These are phyloP conservation scores for Aricia artaxerxes DNA, from an alignment of 2,888 invertebrate species.

Conservation along the genomic window DNA sequence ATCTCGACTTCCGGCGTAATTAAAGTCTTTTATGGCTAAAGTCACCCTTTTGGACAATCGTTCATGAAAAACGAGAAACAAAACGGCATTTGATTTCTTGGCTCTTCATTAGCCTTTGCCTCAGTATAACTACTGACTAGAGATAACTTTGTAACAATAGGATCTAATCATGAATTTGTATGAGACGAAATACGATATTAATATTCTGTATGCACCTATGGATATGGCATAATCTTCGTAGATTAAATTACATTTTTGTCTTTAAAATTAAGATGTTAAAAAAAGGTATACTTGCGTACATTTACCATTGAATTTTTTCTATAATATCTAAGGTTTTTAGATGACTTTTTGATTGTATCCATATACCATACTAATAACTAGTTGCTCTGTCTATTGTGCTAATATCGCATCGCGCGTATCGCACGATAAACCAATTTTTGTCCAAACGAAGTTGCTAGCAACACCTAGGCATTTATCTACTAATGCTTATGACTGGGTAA, in stretches of 20 bases:
- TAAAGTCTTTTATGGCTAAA: slow-evolving; percentile 3
- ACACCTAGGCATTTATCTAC: too few species aligned
- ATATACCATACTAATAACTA: too few species aligned
- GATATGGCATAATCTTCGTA: too few species aligned
- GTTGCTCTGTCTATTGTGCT: too few species aligned
- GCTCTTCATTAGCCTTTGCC: not conserved
- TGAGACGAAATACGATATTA: not conserved
- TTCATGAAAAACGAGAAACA: not conserved
- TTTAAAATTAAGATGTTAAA: too few species aligned
- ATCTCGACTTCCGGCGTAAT: not conserved
- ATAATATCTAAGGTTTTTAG: too few species aligned
- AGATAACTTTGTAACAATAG: slow-evolving; percentile 1
- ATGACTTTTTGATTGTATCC: too few species aligned
- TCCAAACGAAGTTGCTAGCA: not conserved
- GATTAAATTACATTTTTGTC: too few species aligned
- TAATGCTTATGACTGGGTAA: not conserved
- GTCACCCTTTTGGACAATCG: not conserved
- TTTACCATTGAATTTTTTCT: too few species aligned
- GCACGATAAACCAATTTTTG: not conserved
- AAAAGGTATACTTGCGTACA: too few species aligned
- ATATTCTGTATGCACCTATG: too few species aligned
- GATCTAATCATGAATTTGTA: not conserved
- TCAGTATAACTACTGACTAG: not conserved
- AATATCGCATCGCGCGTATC: too few species aligned
- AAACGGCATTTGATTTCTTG: not conserved